A percentile compares a stretch with the other conserved stretches of the same genome.
Evolutionary conservation across 2,888 invertebrate genomes (phyloP).

Genomic region (Drosophila testacea): DNA sequence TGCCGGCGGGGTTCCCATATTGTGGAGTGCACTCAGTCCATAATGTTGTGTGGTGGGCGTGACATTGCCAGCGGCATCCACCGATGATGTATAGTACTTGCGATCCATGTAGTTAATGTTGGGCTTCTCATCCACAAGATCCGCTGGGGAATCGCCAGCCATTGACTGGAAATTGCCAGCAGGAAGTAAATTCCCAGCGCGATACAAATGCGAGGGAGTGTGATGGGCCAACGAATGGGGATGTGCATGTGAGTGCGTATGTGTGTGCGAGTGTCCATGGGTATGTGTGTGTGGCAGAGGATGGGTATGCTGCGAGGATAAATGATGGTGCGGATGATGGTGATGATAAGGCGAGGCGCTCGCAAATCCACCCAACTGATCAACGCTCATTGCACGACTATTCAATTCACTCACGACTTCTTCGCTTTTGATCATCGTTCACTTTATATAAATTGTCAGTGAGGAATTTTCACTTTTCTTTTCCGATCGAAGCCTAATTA

Average conservation of each 20-base stretch:
- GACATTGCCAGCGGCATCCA: constrained; percentile 51
- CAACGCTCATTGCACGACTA: constrained; percentile 59
- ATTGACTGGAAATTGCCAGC: constrained; percentile 78
- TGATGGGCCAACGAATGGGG: constrained; percentile 48
- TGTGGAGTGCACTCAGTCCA: constrained; percentile 68
- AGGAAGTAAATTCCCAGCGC: constrained; percentile 73
- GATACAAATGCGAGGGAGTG: constrained; percentile 70
- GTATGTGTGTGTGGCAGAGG: constrained; percentile 31
- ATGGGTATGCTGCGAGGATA: constrained; percentile 48
- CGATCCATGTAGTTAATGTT: constrained; percentile 81
- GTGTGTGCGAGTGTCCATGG: constrained; percentile 32
- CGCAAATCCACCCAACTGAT: constrained; percentile 60
- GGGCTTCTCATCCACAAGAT: constrained; percentile 83
- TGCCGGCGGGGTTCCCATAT: constrained; percentile 77
- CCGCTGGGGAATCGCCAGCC: constrained; percentile 76
- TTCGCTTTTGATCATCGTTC: constrained; percentile 84
- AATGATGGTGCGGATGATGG: constrained; percentile 54
- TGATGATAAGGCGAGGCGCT: constrained; percentile 58
- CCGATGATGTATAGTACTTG: constrained; percentile 78
- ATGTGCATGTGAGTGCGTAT: constrained; percentile 36
- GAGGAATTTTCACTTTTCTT: constrained; percentile 37
- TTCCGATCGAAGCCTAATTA: background rate
- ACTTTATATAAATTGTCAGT: background rate
- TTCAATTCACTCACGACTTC: constrained; percentile 76
- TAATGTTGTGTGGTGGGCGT: constrained; percentile 69